These are phyloP conservation scores for Aldabrachelys gigantea DNA, from an alignment of 2,113 vertebrate species.

Conservation along the genomic window DNA sequence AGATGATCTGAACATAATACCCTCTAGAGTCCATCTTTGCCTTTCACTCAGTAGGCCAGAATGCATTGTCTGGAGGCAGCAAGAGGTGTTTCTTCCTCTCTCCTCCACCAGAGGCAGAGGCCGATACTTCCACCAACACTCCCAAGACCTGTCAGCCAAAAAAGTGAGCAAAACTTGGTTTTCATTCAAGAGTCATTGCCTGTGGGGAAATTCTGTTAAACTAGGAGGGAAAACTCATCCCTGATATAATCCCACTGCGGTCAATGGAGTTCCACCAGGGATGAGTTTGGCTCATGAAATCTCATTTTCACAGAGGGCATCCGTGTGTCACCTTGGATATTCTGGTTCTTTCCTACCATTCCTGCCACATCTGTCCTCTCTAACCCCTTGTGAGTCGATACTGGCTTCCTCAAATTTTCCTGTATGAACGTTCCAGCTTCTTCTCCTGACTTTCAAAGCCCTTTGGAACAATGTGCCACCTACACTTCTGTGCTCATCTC, in stretches of 20 bases:
- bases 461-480: background rate
- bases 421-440: background rate
- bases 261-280: background rate
- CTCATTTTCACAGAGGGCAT: background rate
- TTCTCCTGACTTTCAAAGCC: background rate
- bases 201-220: background rate
- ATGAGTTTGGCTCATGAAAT: background rate
- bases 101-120: background rate
- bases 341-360: background rate
- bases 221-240: background rate
- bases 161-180: background rate
- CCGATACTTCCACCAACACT: background rate
- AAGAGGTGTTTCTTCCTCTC: slow-evolving; percentile 38
- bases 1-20: slow-evolving; percentile 7
- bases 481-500: background rate
- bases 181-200: background rate
- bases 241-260: background rate
- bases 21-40: slow-evolving; percentile 5
- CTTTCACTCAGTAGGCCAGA: slow-evolving; percentile 25
- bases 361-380: background rate
- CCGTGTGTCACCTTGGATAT: background rate
- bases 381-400: background rate
- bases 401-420: background rate
- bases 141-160: slow-evolving; percentile 10
- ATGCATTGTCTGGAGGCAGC: background rate